phyloP scores from a whole-genome alignment of 2,888 invertebrate species.

The Empis livida region DNA sequence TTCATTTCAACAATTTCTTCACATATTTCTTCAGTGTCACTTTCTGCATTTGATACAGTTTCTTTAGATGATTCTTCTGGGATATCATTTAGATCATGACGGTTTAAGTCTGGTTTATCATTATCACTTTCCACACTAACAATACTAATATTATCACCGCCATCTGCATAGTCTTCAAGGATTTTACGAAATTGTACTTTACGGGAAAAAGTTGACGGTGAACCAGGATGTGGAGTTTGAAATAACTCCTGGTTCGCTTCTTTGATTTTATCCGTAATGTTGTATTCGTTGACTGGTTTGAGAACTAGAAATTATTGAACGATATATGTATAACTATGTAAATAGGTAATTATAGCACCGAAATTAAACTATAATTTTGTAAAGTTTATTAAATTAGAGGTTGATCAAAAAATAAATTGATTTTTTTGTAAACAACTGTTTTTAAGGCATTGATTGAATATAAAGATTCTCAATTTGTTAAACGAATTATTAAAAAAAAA shows the following conservation, averaged over 20 bases:
- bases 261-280: slow-evolving; percentile 41
- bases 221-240: slow-evolving; percentile 13
- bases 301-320: slow-evolving; percentile 25
- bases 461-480: no score
- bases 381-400: no score
- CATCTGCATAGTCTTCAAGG: slow-evolving; percentile 31
- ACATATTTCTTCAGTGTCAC: slow-evolving; percentile 26
- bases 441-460: no score
- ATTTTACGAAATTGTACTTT: slow-evolving; percentile 29
- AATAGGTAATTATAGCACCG: no score
- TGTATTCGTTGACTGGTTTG: slow-evolving; percentile 40
- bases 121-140: not conserved
- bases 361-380: no score
- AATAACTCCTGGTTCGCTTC: slow-evolving; percentile 41
- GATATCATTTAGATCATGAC: not conserved
- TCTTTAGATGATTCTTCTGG: slow-evolving; percentile 4
- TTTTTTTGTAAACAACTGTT: no score
- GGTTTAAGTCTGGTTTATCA: not conserved
- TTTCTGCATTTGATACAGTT: slow-evolving; percentile 9
- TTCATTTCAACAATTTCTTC: slow-evolving; percentile 28
- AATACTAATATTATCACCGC: slow-evolving; percentile 4
- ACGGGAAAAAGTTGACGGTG: not conserved
- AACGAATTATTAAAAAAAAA: no score
- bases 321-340: no score
- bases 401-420: no score